Evolutionary conservation across 2,888 invertebrate species (phyloP), one percentile per base, ranked within the genome.

Genomic region (Chymomyza caudatula): DNA sequence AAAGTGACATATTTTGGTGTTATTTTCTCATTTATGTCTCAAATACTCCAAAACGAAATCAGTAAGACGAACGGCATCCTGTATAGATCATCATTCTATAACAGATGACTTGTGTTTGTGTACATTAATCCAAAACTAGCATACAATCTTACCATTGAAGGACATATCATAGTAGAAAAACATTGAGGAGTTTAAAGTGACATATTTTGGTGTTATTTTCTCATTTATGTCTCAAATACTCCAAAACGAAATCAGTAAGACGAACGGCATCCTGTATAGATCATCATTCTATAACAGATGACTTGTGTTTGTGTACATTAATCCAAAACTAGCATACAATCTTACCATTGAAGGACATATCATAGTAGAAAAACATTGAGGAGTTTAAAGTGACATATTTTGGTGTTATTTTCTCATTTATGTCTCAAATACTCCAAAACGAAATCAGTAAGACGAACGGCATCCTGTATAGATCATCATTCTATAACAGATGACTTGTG

Each of bases 181-280:
- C 43, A 15, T 15, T 0, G 19, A 51, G 74, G 69, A 74, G 70
- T 63, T 59, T 60, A 64, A 71, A 76, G 73, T 77, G 74, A 64
- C 69, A 72, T 69, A 60, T 56, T 69, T 58, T 20, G 22, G 59
- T 42, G 1, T 6, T n/a, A n/a, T n/a, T n/a, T 6, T 44, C 17
- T 54, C 51, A 44, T 54, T 51, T 53, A 37, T 62, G 29, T 69
- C 60, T 72, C 58, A 67, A 60, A 63, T 62, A 63, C 15, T 49
- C 69, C 67, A 0, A 76, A 5, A 73, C 4, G 44, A 5, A 74
- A 67, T 5, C 8, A 5, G 0, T 29, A 4, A 59, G 47, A 56
- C 74, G 66, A 74, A 74, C 72, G 74, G 74, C 77, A 76, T 74
- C 73, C 73, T 74, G 74, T 49, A 61, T 73, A 69, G 65, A 66